Evolutionary conservation across 2,797 vertebrate species (phyloP), one percentile per base, ranked within the genome.

Genomic region (Picus viridis): DNA sequence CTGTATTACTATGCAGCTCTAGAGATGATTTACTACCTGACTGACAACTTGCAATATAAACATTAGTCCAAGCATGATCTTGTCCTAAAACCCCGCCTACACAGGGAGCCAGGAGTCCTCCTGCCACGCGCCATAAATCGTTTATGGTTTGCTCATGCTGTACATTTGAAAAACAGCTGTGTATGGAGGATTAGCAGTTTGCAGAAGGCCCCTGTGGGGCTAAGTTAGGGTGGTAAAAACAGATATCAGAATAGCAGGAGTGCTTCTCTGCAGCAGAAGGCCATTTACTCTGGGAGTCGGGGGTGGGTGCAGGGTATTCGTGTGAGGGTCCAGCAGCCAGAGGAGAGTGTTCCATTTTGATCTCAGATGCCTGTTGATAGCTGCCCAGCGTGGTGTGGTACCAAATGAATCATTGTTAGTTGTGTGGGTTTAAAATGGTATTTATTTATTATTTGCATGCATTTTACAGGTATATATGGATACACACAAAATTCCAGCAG

Each of bases 71-170:
- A 96, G 97, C 93, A 93, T 93, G 96, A 97, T 97, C 97, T 97
- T 97, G 92, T 96, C 96, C 94, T 93, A 65, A 96, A 96, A 87
- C 94, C 91, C 94, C 89, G 57, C 97, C 97, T 95, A 90, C 54
- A 4, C 77, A 78, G 94, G 94, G 96, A 96, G 92, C 88, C 96
- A 95, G 96, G 97, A 97, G 96, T 67, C 96, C 97, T 97, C 95
- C 97, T 96, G 98, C 97, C 97, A 98, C 97, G 94, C n/a, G 97
- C 97, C 97, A 96, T 93, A 96, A 97, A 98, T 97, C 96, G 95
- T 97, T 97, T 93, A 95, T 2, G 63, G 96, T 97, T 98, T 97
- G 97, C 97, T 97, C 94, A 91, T 97, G 95, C 81, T 4, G 2
- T 86, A 34, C 79, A 27, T 93, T 94, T 96, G 90, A 73, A 93